Evolutionary conservation across 2,113 vertebrate genomes (phyloP).

Genomic region (Lucifuga dentata): DNA sequence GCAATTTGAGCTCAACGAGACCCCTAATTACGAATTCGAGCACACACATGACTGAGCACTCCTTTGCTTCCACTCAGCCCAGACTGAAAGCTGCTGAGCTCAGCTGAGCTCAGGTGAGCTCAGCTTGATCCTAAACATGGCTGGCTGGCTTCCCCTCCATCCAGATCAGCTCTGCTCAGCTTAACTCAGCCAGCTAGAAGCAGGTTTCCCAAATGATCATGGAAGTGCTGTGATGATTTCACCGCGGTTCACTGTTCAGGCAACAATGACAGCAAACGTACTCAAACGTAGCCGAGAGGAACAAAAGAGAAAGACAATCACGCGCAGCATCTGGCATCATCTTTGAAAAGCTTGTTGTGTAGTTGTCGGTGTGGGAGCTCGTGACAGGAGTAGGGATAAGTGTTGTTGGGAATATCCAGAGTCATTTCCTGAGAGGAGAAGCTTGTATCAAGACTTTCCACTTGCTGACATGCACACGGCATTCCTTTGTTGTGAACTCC

Average conservation of each 20-base stretch:
- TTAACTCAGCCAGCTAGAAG: slow-evolving; percentile 15
- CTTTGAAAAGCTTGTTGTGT: background rate
- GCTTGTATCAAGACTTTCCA: slow-evolving; percentile 21
- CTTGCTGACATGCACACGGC: slow-evolving; percentile 8
- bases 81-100: slow-evolving; percentile 32
- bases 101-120: slow-evolving; percentile 39
- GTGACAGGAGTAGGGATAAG: slow-evolving; percentile 13
- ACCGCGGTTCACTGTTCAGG: no score
- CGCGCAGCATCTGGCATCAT: no score
- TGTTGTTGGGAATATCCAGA: slow-evolving; percentile 23
- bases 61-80: slow-evolving; percentile 28
- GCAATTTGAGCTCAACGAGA: slow-evolving; percentile 63
- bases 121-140: slow-evolving; percentile 19
- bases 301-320: no score
- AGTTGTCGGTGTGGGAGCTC: slow-evolving; percentile 8
- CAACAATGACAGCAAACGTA: no score
- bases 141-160: slow-evolving; percentile 8
- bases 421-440: slow-evolving; percentile 57
- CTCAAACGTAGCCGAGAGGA: no score
- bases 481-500: slow-evolving; percentile 28
- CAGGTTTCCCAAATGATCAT: slow-evolving; percentile 24
- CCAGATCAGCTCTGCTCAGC: slow-evolving; percentile 22
- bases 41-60: slow-evolving; percentile 25
- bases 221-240: slow-evolving; percentile 18
- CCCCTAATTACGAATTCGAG: slow-evolving; percentile 70